Evolutionary conservation across 2,888 invertebrate species (phyloP), one percentile per base, ranked within the genome.

Genomic region (Drosophila picticornis): DNA sequence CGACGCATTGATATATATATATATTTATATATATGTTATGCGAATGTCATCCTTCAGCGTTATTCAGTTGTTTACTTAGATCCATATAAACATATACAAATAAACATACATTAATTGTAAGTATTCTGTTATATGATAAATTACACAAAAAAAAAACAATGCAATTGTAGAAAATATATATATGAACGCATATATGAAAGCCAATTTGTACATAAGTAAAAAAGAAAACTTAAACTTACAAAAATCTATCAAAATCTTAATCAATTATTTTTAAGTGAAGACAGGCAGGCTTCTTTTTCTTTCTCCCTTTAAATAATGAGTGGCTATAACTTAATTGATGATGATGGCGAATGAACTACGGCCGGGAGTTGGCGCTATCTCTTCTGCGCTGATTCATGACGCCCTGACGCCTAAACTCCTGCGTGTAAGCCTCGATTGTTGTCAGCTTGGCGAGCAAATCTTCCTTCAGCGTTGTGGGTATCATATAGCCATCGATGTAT

Each of bases 391-490:
- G 46, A 32, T 22, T 57, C 2, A 60, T 48, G 57, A 64, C 60
- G 22, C 34, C 52, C 31, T 59, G 48, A 6, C 87, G 52, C 9
- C 70, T 56, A 11, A 38, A 61, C 32, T 76, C 74, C 71, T 72
- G 2, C 75, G 77, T 55, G 66, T 91, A 88, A 19, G 75, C 65
- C 40, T 80, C 81, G 7, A 90, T 84, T 34, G 81, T 69, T 50
- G 57, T 68, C 3, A 88, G 58, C 16, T 91, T 48, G 2, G 59
- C 34, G 5, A 74, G 80, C 38, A 91, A 70, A 55, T 91, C 84
- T 40, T 84, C 77, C 74, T 91, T 91, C 25, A 92, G 72, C 16
- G 91, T 89, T 10, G 53, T 34, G 5, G 91, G 91, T 72, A 92
- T 86, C 56, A 62, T 50, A 22, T 73, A 88, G 9, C 62, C 59